Evolutionary conservation across 2,888 invertebrate species (phyloP), one percentile per base, ranked within the genome.

Genomic region (Xylota segnis): DNA sequence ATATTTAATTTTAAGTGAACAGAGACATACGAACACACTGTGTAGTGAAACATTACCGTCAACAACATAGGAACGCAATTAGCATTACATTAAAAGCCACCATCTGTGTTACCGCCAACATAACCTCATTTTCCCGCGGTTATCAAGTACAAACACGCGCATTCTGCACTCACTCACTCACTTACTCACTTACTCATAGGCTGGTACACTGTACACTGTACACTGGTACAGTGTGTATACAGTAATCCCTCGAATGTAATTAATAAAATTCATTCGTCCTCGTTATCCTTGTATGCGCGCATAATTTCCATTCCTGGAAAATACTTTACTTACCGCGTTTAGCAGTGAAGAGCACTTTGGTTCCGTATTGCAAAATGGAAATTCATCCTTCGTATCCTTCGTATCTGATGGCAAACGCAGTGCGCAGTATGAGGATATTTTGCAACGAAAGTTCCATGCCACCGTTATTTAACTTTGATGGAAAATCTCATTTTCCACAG

Each of bases 31-130:
- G 14, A 2, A 7, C n/a, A n/a, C 9, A 2, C 12, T n/a, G 14
- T 1, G 3, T 18, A 27, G 9, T 9, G 32, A 45, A n/a, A 37
- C 47, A 71, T n/a, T 78, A 23, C 45, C 23, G 58, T 50, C 37
- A 12, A 45, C 56, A 54, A 83, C 77, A 83, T 66, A 59, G 65
- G 59, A 83, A 77, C 59, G 65, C 71, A 83, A 71, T 83, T 83
- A 83, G 71, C 70, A 77, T 82, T 82, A 63, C 71, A 65, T 72
- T 72, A 66, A 83, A 71, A 52, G 63, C 52, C 50, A 65, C 50
- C 65, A 71, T 65, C 29, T 56, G 23, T 16, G 40, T 32, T 52
- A 12, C 23, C 47, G 12, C 45, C 18, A 10, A 61, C 27, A 40
- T 65, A 43, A 70, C 45, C 47, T 54, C 16, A 47, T 16, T n/a